Percentiles rank a stretch among this genome's conserved stretches.
Evolutionary conservation across 2,888 invertebrate species (phyloP).

Genomic region (Eupithecia dodoneata): DNA sequence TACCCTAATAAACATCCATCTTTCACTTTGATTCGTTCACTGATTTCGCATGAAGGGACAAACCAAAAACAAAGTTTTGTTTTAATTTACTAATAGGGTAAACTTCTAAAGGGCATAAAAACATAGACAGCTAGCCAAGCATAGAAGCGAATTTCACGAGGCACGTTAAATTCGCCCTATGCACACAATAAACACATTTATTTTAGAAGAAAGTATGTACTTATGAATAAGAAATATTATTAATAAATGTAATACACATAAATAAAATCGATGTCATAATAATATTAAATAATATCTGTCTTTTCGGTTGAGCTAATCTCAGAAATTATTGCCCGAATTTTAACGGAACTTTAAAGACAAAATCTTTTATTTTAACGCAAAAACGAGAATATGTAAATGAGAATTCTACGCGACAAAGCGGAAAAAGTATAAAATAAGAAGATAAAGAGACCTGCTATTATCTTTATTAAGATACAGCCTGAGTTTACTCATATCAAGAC

Average conservation of each 20-base stretch:
- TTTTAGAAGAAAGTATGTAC: too few relatives aligned
- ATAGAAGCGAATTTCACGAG: conserved; percentile 1
- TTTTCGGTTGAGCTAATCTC: background rate
- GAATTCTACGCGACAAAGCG: too few relatives aligned
- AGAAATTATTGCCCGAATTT: background rate
- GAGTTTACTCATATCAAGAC: background rate
- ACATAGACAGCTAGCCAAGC: background rate
- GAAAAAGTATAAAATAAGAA: background rate
- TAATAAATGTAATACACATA: too few relatives aligned
- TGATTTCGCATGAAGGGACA: background rate
- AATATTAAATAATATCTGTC: too few relatives aligned
- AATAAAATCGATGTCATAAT: too few relatives aligned
- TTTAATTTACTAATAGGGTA: background rate
- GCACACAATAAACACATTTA: too few relatives aligned
- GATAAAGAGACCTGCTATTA: background rate
- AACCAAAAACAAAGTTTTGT: background rate
- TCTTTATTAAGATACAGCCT: background rate
- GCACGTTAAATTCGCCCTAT: background rate
- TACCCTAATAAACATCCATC: background rate
- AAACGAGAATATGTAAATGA: too few relatives aligned
- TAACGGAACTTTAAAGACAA: background rate
- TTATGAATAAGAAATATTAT: too few relatives aligned
- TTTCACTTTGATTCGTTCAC: background rate
- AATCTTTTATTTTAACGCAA: too few relatives aligned
- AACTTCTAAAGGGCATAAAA: background rate